Evolutionary conservation across 1,140 invertebrate genomes (phyloP), one percentile per base, ranked within the genome.

Genomic region (Drosophila erecta): DNA sequence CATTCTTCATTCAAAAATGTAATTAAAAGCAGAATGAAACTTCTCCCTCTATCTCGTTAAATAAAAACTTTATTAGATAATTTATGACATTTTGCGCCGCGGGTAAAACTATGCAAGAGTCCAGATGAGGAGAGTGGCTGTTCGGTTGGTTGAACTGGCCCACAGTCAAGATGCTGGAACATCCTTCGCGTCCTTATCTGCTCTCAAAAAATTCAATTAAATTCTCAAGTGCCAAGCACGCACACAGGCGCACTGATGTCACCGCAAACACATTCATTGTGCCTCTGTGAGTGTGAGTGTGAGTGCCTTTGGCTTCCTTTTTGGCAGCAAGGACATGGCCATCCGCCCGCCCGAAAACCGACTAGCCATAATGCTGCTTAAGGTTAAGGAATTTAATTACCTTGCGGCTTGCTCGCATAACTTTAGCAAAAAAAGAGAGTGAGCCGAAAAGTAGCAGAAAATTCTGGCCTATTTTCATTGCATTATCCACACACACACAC

Each of bases 341-440:
- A 62, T 44, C 50, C 76, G 41, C 38, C 50, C 76, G 41, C 38
- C 49, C n/a, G 4, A 22, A 33, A 27, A 27, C 35, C 37, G 7
- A 37, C 57, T 65, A 53, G 55, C 59, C 65, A 76, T 76, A 57
- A 76, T 75, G 70, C 67, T 69, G 64, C 77, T 70, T 81, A 76
- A 76, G 65, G 79, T 81, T 81, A 77, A 81, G 79, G 79, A 81
- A 81, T 81, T 81, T 81, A 81, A 81, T 81, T 81, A 81, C 79
- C 79, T 77, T 81, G 79, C 67, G 79, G 79, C 54, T 81, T 46
- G 65, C 43, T 71, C 70, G 60, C 73, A 81, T 81, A 81, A 81
- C 79, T 81, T 72, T 77, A 38, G n/a, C 15, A 44, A 24, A 44
- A 22, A 43, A 30, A 41, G 51, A 44, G 40, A 35, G n/a, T 15